Base-by-base conservation (phyloP, 2,113 vertebrate species). In the Brevimyrus niger region DNA sequence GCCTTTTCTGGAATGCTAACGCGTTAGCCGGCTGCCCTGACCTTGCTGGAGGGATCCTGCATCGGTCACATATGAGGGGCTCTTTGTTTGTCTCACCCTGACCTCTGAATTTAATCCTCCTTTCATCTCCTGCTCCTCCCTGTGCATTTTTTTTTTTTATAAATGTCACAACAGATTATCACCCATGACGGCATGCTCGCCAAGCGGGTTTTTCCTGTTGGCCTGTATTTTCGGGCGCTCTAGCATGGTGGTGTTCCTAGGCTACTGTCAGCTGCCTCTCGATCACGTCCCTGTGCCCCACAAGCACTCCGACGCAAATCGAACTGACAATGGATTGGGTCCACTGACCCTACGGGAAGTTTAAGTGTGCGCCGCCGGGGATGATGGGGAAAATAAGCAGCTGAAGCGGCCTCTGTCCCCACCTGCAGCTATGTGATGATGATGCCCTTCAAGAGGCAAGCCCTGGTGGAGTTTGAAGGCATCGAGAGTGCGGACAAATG, bases 361-460 rank as follows among this genome's bases (percentile, higher is more conserved):
- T 47, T 17, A n/a, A 38, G 27, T 19, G 31, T 9, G 23, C 3
- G 85, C 48, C n/a, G 17, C 48, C 31, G 19, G n/a, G n/a, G 27
- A 10, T 55, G 48, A 50, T n/a, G 27, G 23, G 23, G 85, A 31
- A 27, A 50, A 27, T 50, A 61, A 31, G 35, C 35, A 3, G 38
- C 55, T 65, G 87, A 61, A 19, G 1, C 9, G 0, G 50, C 44
- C 87, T 83, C 55, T 90, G 35, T 82, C 50, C 55, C 31, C n/a
- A 17, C 9, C 44, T 21, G 17, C 93, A 99, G 98, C 91, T 98
- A 99, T 42, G 98, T 99, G 89, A 98, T 99, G 97, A 99, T 99
- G 97, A 98, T 99, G 97, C 98, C 98, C 0, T 98, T 99, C 89
- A 98, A 98, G 91, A 95, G 97, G 0, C 98, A 99, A 94, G 98